phyloP scores from a whole-genome alignment of 2,888 invertebrate genomes.

The Trichopoda pennipes region DNA sequence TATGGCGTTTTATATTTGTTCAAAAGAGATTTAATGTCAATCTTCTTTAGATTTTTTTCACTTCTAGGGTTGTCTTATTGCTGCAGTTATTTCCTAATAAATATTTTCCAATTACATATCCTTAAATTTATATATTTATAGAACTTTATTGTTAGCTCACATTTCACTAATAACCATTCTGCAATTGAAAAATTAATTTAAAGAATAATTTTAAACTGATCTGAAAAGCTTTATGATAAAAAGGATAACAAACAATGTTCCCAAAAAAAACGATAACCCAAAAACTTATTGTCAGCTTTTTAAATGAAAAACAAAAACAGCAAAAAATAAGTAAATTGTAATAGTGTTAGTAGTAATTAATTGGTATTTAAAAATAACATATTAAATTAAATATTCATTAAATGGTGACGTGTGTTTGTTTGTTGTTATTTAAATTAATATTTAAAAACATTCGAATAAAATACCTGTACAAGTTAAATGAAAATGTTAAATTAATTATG shows the following conservation, averaged over 20 bases:
- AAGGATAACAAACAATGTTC: neutral
- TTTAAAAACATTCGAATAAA: neutral
- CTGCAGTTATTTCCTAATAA: too few relatives aligned
- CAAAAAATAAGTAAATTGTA: neutral
- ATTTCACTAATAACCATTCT: too few relatives aligned
- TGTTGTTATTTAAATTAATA: constrained; percentile 24
- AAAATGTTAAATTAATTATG: neutral
- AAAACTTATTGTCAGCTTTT: constrained; percentile 8
- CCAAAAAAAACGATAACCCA: neutral
- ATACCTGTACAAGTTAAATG: neutral
- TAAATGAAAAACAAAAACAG: constrained; percentile 6
- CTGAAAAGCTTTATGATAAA: neutral
- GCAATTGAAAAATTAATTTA: constrained; percentile 4
- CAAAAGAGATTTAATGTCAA: too few relatives aligned
- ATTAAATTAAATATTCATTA: constrained; percentile 8
- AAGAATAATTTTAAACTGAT: constrained; percentile 27
- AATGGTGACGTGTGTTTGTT: constrained; percentile 18
- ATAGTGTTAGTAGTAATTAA: neutral
- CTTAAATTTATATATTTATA: too few relatives aligned
- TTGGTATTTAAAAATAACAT: constrained; percentile 11
- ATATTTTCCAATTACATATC: too few relatives aligned
- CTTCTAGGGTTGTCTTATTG: too few relatives aligned
- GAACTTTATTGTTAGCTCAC: too few relatives aligned
- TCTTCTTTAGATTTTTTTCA: too few relatives aligned
- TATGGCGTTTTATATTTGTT: too few relatives aligned